These are phyloP conservation scores for Pseudochromis fuscus DNA, from an alignment of 2,797 vertebrate genomes.

Conservation along the genomic window DNA sequence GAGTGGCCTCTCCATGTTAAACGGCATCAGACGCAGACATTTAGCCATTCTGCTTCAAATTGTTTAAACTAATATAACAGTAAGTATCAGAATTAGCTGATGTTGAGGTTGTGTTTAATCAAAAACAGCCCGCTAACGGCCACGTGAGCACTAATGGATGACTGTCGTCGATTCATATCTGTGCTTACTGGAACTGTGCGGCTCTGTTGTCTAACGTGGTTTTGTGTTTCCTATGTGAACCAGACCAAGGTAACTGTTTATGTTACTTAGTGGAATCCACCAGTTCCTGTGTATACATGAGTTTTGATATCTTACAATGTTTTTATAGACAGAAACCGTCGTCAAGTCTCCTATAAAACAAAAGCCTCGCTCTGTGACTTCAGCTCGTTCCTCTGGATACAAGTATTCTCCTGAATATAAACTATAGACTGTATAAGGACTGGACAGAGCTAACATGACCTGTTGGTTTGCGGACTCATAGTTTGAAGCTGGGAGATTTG, in stretches of 20 bases:
- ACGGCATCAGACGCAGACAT: conserved; percentile 27
- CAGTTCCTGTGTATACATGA: conserved; percentile 66
- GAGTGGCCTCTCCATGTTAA: conserved; percentile 39
- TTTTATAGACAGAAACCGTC: conserved; percentile 71
- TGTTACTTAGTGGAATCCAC: conserved; percentile 60
- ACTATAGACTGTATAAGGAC: too few relatives aligned
- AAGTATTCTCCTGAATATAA: conserved; percentile 29
- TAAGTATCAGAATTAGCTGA: conserved; percentile 26
- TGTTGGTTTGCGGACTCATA: too few relatives aligned
- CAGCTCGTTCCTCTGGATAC: conserved; percentile 36
- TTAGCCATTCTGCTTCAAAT: conserved; percentile 20
- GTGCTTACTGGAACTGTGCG: conserved; percentile 22
- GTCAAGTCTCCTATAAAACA: conserved; percentile 65
- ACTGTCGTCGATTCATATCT: conserved; percentile 47
- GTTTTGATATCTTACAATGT: conserved; percentile 69
- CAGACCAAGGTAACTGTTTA: conserved; percentile 70
- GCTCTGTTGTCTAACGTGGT: conserved; percentile 45
- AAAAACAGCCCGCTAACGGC: conserved; percentile 26
- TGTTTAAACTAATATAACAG: conserved; percentile 54
- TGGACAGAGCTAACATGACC: too few relatives aligned
- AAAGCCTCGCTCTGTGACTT: conserved; percentile 25
- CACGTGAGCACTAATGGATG: conserved; percentile 44
- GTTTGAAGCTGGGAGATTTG: too few relatives aligned
- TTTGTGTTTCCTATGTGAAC: conserved; percentile 55
- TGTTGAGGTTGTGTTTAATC: conserved; percentile 48